Percentiles rank a stretch among this genome's conserved stretches.
These are phyloP conservation scores for Galaxea fascicularis DNA, from an alignment of 92 coral and sea anemone genomes.

Conservation along the genomic window DNA sequence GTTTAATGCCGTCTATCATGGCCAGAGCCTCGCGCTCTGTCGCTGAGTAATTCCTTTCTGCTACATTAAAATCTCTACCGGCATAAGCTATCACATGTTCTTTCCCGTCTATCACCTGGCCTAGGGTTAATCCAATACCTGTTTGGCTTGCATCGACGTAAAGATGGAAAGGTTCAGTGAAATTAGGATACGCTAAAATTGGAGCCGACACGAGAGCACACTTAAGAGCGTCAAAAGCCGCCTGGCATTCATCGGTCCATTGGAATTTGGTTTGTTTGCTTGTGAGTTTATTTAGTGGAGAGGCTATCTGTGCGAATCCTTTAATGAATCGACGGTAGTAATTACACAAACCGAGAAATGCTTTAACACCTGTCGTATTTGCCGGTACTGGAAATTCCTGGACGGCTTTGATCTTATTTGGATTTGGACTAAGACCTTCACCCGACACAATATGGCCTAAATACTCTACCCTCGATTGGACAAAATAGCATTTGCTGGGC, in stretches of 20 bases:
- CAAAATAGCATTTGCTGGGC: slow-evolving; percentile 63
- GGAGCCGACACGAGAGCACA: slow-evolving; percentile 54
- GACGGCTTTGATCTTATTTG: slow-evolving; percentile 62
- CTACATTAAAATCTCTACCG: slow-evolving; percentile 41
- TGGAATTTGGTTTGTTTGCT: slow-evolving; percentile 43
- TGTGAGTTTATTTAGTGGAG: slow-evolving; percentile 61
- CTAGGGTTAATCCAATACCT: slow-evolving; percentile 54
- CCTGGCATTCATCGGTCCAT: slow-evolving; percentile 52
- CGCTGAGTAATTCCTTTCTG: slow-evolving; percentile 67
- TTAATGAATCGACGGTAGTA: slow-evolving; percentile 69
- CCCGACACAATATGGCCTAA: slow-evolving; percentile 65
- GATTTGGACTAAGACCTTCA: slow-evolving; percentile 56
- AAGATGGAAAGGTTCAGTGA: slow-evolving; percentile 37
- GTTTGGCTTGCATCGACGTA: slow-evolving; percentile 59
- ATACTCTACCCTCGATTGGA: slow-evolving; percentile 37
- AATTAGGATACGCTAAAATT: slow-evolving; percentile 61
- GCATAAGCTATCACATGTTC: slow-evolving; percentile 59
- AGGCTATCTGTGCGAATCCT: slow-evolving; percentile 59
- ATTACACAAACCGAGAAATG: slow-evolving; percentile 68
- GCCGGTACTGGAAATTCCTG: slow-evolving; percentile 56
- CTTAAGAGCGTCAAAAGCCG: slow-evolving; percentile 51
- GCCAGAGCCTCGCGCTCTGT: slow-evolving; percentile 67
- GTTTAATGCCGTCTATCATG: slow-evolving; percentile 54
- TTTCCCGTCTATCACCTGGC: slow-evolving; percentile 43
- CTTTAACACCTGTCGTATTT: slow-evolving; percentile 46